Evolutionary conservation across 1,140 invertebrate genomes (phyloP).

Genomic region (Drosophila kikkawai): DNA sequence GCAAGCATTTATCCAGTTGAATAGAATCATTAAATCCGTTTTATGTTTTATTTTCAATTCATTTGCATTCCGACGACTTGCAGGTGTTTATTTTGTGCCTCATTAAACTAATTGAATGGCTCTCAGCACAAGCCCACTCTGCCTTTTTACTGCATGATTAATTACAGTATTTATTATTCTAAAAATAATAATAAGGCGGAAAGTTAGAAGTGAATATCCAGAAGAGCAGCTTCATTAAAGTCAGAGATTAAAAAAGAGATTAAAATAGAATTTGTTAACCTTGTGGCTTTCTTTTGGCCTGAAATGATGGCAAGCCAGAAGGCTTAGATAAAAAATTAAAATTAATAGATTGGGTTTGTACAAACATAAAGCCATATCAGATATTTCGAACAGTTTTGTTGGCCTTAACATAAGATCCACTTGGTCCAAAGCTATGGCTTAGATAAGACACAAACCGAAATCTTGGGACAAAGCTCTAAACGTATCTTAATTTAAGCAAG

Average conservation of each 20-base stretch:
- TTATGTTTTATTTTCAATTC: slow-evolving; percentile 35
- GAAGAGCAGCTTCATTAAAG: background rate
- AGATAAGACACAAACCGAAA: background rate
- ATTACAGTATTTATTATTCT: background rate
- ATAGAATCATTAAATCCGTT: slow-evolving; percentile 4
- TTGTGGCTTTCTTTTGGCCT: background rate
- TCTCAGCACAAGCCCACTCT: background rate
- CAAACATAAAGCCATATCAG: background rate
- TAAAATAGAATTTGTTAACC: background rate
- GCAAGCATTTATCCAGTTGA: slow-evolving; percentile 13
- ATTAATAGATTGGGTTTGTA: background rate
- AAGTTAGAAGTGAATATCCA: background rate
- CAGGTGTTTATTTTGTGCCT: slow-evolving; percentile 44
- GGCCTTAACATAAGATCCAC: slow-evolving; percentile 15
- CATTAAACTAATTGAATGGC: slow-evolving; percentile 47
- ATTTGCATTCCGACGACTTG: slow-evolving; percentile 20
- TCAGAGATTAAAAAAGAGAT: background rate
- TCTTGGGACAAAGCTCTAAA: slow-evolving; percentile 21
- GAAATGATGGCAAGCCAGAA: too few relatives aligned
- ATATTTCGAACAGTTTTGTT: slow-evolving; percentile 19
- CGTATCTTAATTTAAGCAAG: background rate
- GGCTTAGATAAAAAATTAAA: background rate
- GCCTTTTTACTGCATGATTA: background rate
- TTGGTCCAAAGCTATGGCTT: background rate
- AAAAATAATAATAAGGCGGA: background rate